A percentile compares a stretch with the other conserved stretches of the same genome.
phyloP scores from a whole-genome alignment of 2,797 vertebrate genomes.

The Cyclopterus lumpus region DNA sequence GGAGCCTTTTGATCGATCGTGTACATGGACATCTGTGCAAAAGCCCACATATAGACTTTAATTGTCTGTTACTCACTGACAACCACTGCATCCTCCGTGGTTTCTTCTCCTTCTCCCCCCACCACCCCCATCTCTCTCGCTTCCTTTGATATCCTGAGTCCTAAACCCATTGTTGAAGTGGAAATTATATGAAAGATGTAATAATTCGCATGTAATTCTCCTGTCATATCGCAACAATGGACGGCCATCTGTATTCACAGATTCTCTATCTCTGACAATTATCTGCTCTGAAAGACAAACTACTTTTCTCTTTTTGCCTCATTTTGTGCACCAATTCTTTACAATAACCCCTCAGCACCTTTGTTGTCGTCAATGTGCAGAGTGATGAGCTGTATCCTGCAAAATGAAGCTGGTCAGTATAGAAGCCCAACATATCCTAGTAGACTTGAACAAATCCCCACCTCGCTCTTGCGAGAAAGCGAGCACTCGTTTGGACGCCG shows the following conservation, averaged over 20 bases:
- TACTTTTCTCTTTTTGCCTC: background rate
- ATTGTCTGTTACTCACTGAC: slow-evolving; percentile 16
- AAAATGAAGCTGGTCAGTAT: background rate
- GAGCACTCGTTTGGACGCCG: background rate
- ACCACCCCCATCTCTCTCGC: background rate
- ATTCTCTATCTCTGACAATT: slow-evolving; percentile 17
- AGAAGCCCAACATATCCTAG: background rate
- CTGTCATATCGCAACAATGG: no score
- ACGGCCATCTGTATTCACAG: slow-evolving; percentile 31
- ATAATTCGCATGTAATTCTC: no score
- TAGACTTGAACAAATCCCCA: slow-evolving; percentile 4
- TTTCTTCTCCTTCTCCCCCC: slow-evolving; percentile 5
- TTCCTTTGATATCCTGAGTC: slow-evolving; percentile 54
- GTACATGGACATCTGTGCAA: background rate
- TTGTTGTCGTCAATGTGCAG: background rate
- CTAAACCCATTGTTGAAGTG: slow-evolving; percentile 38
- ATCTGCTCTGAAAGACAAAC: slow-evolving; percentile 19
- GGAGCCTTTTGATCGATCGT: background rate
- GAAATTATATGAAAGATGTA: slow-evolving; percentile 51
- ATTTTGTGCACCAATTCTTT: slow-evolving; percentile 2
- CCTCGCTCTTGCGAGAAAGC: background rate
- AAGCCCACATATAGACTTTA: slow-evolving; percentile 10
- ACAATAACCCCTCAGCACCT: background rate
- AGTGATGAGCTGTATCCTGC: background rate
- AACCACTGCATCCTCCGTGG: background rate